Percentiles rank a stretch among this genome's conserved stretches.
These are phyloP conservation scores for Lissocephala sabroskyi DNA, from an alignment of 2,888 invertebrate genomes.

Conservation along the genomic window DNA sequence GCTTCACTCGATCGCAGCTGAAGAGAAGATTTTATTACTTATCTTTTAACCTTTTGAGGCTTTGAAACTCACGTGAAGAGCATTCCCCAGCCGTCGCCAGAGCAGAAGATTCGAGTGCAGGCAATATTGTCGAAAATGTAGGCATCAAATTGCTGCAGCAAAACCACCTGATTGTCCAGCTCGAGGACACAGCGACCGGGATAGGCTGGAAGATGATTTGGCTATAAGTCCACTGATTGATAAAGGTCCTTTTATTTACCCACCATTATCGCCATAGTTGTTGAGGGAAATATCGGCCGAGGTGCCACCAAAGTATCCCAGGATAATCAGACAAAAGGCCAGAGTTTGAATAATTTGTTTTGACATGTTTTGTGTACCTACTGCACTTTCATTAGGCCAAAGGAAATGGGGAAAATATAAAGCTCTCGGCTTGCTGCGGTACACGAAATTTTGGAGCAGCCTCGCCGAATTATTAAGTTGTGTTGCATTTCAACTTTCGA, in stretches of 20 bases:
- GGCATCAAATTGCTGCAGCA: slow-evolving; percentile 21
- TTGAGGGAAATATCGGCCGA: slow-evolving; percentile 16
- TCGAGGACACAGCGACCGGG: slow-evolving; percentile 40
- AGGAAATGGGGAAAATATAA: no score
- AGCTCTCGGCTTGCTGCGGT: no score
- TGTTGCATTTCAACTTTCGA: slow-evolving; percentile 17
- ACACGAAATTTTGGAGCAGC: no score
- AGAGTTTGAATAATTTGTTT: no score
- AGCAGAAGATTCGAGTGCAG: slow-evolving; percentile 28
- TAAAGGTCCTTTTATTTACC: no score
- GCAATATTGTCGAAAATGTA: slow-evolving; percentile 23
- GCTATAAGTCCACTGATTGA: no score
- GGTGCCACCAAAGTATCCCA: no score
- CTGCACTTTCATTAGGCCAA: no score
- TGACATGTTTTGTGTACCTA: no score
- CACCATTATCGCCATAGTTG: slow-evolving; percentile 25
- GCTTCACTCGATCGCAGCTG: slow-evolving; percentile 24
- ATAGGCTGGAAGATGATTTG: slow-evolving; percentile 28
- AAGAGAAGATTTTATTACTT: neutral
- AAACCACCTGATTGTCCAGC: slow-evolving; percentile 17
- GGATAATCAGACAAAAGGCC: no score
- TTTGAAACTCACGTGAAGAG: slow-evolving; percentile 29
- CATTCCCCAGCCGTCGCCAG: slow-evolving; percentile 38
- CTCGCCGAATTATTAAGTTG: no score
- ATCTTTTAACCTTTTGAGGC: neutral